Evolutionary conservation across 1,140 invertebrate genomes (phyloP).

Genomic region (Leptonema lineaticorne): DNA sequence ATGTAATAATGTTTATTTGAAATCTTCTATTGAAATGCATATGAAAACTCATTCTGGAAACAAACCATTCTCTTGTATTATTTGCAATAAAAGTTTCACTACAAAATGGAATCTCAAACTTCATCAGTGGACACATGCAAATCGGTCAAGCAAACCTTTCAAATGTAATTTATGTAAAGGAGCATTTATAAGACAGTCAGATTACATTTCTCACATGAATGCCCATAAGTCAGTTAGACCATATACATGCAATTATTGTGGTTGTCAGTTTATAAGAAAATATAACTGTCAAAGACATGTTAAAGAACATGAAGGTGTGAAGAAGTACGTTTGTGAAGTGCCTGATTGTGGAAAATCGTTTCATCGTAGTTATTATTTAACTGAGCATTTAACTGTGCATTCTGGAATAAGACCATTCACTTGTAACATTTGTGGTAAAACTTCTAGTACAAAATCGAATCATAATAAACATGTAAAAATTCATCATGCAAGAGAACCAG

Average conservation of each 20-base stretch:
- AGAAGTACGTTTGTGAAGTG: constrained; percentile 83
- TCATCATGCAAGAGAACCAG: constrained; percentile 81
- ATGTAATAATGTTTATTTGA: constrained; percentile 76
- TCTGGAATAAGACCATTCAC: constrained; percentile 79
- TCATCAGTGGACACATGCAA: constrained; percentile 87
- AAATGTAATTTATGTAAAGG: constrained; percentile 82
- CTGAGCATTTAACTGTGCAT: constrained; percentile 83
- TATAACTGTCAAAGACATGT: constrained; percentile 90
- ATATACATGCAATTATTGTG: constrained; percentile 91
- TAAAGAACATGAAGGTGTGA: constrained; percentile 85
- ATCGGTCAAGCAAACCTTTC: constrained; percentile 77
- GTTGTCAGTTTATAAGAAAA: constrained; percentile 89
- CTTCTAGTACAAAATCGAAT: constrained; percentile 83
- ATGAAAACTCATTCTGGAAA: constrained; percentile 75
- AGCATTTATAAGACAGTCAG: constrained; percentile 76
- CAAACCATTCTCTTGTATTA: constrained; percentile 73
- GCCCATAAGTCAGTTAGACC: constrained; percentile 77
- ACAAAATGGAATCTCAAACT: constrained; percentile 88
- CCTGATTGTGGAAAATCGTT: constrained; percentile 79
- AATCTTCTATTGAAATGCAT: constrained; percentile 77
- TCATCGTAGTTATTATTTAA: constrained; percentile 83
- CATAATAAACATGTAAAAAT: constrained; percentile 87
- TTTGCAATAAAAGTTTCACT: constrained; percentile 82
- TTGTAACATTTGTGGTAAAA: constrained; percentile 85
- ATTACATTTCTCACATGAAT: constrained; percentile 82